A percentile compares a stretch with the other conserved stretches of the same genome.
Conservation (phyloP, 2,113 vertebrate genomes). For the Eurypyga helias region DNA sequence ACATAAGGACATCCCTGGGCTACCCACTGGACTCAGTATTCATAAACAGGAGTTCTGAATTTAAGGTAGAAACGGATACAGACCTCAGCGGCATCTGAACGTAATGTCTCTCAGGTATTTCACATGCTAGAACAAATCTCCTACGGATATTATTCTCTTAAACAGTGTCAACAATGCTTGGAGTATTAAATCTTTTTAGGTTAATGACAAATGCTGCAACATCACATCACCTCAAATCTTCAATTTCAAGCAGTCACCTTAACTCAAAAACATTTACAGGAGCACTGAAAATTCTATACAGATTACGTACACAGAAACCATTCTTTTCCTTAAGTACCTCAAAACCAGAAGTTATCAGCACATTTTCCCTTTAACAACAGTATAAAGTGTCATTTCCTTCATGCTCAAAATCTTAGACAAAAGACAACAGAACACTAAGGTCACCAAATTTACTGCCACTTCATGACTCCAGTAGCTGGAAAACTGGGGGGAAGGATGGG, state of each 20-base stretch:
- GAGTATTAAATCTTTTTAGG: background rate
- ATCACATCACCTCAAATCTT: background rate
- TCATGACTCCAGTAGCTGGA: background rate
- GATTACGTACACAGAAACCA: background rate
- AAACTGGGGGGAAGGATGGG: rapidly evolving
- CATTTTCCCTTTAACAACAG: background rate
- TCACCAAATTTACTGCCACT: background rate
- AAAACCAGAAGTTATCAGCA: background rate
- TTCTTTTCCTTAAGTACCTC: background rate
- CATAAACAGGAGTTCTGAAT: background rate
- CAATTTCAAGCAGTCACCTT: background rate
- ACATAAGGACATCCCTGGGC: background rate
- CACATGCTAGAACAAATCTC: background rate
- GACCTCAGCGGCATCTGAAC: background rate
- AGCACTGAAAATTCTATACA: background rate
- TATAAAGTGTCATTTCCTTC: background rate
- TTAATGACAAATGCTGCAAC: background rate
- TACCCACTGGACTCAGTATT: background rate
- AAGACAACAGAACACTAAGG: background rate
- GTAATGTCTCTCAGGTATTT: background rate
- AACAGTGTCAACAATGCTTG: background rate
- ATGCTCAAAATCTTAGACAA: background rate
- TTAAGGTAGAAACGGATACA: background rate
- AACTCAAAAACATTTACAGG: background rate
- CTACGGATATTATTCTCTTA: background rate